These are phyloP conservation scores for Agrochola lota DNA, from an alignment of 2,888 invertebrate genomes.

Conservation along the genomic window DNA sequence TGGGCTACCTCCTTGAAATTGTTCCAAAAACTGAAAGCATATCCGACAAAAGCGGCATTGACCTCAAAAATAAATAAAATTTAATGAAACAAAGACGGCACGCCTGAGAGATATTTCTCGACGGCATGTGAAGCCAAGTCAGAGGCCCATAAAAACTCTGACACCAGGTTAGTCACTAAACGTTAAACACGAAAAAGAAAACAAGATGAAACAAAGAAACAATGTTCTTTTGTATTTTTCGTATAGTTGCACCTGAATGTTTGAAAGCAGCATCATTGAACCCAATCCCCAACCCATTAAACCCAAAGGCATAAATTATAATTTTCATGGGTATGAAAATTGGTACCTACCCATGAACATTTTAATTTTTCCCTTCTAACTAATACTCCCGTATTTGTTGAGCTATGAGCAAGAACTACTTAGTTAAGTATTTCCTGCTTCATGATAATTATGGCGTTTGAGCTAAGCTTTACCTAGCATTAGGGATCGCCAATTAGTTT, in stretches of 20 bases:
- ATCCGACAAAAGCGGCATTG: constrained; percentile 58
- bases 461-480: no score
- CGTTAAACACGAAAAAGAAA: no score
- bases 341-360: no score
- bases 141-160: no score
- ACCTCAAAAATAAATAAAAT: constrained; percentile 60
- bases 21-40: constrained; percentile 50
- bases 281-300: no score
- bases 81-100: constrained; percentile 58
- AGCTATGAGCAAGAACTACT: background rate
- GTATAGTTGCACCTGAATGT: constrained; percentile 35
- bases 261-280: background rate
- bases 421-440: background rate
- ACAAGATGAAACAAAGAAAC: constrained; percentile 59
- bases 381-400: background rate
- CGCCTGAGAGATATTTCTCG: no score
- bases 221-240: constrained; percentile 25
- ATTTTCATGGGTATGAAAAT: background rate
- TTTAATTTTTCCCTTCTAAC: background rate
- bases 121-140: no score
- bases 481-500: no score
- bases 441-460: background rate
- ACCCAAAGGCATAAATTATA: no score
- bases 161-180: no score
- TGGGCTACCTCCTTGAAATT: constrained; percentile 35